A percentile compares a stretch with the other conserved stretches of the same genome.
Evolutionary conservation across 2,888 invertebrate species (phyloP).

Genomic region (Ophion costatus): DNA sequence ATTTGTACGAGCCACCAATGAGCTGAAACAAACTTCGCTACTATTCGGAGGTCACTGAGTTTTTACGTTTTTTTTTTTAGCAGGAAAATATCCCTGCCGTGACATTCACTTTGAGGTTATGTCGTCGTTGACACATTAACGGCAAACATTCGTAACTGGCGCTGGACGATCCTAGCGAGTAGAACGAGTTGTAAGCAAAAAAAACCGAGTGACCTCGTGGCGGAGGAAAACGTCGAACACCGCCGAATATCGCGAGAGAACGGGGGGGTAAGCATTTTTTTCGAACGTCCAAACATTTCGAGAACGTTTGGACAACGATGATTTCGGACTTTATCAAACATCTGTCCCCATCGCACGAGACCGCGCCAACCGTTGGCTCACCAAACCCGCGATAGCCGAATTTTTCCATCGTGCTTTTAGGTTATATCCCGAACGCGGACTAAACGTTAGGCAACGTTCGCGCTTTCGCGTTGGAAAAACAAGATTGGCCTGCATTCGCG

Average conservation of each 20-base stretch:
- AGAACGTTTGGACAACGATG: not conserved
- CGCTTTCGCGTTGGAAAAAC: constrained; percentile 8
- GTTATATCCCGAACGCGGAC: constrained; percentile 23
- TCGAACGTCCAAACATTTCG: not conserved
- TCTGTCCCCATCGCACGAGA: constrained; percentile 14
- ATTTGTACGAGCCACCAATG: not conserved
- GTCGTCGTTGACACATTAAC: not conserved
- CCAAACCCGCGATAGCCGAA: not conserved
- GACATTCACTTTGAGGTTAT: constrained; percentile 4
- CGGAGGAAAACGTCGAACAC: not conserved
- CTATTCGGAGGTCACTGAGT: not conserved
- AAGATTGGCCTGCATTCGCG: not conserved
- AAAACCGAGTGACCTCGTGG: not conserved
- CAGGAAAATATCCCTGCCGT: not conserved
- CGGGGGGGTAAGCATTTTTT: not conserved
- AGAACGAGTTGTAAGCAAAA: not conserved
- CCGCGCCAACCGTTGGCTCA: constrained; percentile 13
- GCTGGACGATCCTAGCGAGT: not conserved
- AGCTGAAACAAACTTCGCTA: not conserved
- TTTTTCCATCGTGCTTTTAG: constrained; percentile 11
- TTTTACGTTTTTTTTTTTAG: not conserved
- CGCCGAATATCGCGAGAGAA: not conserved
- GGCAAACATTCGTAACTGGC: not conserved
- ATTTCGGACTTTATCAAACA: not conserved
- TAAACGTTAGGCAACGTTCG: constrained; percentile 5